Percentiles rank a stretch among this genome's conserved stretches.
phyloP scores from a whole-genome alignment of 2,888 invertebrate genomes.

The Eupeodes luniger region DNA sequence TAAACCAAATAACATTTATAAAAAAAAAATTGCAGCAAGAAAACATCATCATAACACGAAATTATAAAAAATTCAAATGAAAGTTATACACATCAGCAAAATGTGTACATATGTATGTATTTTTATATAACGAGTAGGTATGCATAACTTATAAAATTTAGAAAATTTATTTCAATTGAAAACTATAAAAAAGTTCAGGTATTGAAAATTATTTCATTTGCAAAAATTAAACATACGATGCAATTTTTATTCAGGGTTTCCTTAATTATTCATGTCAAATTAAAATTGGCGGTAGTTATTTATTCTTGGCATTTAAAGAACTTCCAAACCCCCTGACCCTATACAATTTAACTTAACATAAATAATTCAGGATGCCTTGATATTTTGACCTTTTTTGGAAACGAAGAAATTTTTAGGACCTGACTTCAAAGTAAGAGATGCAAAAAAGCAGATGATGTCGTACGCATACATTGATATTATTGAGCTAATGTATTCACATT shows the following conservation, averaged over 20 bases:
- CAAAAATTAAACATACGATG: background rate
- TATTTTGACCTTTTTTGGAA: background rate
- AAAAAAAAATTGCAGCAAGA: constrained; percentile 31
- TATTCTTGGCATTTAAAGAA: no score
- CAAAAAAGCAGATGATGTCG: constrained; percentile 65
- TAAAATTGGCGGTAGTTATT: background rate
- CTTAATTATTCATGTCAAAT: background rate
- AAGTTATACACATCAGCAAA: constrained; percentile 15
- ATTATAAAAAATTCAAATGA: constrained; percentile 24
- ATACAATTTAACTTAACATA: background rate
- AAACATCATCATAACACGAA: constrained; percentile 50
- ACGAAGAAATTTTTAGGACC: background rate
- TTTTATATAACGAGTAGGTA: background rate
- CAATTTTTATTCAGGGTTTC: background rate
- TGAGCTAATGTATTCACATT: background rate
- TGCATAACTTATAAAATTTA: constrained; percentile 38
- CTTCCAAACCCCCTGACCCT: no score
- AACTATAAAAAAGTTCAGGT: constrained; percentile 49
- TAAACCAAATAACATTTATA: constrained; percentile 81
- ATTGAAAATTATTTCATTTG: background rate
- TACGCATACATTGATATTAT: constrained; percentile 9
- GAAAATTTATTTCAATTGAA: constrained; percentile 58
- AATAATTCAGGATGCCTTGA: background rate
- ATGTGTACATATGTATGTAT: background rate
- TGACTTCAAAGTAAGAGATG: constrained; percentile 26